These are phyloP conservation scores for Tipula helvola DNA, from an alignment of 2,888 invertebrate species.

Conservation along the genomic window DNA sequence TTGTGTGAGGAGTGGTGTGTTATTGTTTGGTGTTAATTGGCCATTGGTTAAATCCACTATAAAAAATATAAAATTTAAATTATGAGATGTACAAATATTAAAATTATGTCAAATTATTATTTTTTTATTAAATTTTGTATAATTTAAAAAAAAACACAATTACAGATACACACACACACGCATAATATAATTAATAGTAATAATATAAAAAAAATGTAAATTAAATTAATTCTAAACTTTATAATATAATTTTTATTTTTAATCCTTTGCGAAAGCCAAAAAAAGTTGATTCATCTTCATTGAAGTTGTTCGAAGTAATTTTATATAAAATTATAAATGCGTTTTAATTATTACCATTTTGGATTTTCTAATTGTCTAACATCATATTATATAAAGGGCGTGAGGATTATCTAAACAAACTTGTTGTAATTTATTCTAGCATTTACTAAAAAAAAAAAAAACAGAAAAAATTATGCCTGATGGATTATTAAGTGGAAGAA, in stretches of 20 bases:
- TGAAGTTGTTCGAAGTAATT: slow-evolving; percentile 5
- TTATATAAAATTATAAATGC: not conserved
- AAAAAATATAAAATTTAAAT: slow-evolving; percentile 28
- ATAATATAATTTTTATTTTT: slow-evolving; percentile 6
- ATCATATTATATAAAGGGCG: not conserved
- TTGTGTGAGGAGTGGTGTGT: slow-evolving; percentile 89
- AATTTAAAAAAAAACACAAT: slow-evolving; percentile 7
- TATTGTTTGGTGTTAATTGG: slow-evolving; percentile 92
- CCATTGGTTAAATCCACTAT: slow-evolving; percentile 92
- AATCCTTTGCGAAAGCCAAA: not conserved
- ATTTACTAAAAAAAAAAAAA: not conserved
- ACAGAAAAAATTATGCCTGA: too few species aligned
- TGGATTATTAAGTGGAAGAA: too few species aligned
- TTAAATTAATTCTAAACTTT: not conserved
- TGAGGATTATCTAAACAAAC: not conserved
- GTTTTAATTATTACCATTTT: slow-evolving; percentile 8
- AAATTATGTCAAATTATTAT: not conserved
- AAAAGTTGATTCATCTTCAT: not conserved
- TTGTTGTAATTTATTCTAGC: not conserved
- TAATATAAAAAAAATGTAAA: not conserved
- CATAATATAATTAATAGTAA: not conserved
- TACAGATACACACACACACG: not conserved
- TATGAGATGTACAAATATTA: not conserved
- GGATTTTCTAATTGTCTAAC: not conserved
- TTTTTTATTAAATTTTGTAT: not conserved